Conservation (phyloP, 1,140 invertebrate species). For the Penaeus japonicus region DNA sequence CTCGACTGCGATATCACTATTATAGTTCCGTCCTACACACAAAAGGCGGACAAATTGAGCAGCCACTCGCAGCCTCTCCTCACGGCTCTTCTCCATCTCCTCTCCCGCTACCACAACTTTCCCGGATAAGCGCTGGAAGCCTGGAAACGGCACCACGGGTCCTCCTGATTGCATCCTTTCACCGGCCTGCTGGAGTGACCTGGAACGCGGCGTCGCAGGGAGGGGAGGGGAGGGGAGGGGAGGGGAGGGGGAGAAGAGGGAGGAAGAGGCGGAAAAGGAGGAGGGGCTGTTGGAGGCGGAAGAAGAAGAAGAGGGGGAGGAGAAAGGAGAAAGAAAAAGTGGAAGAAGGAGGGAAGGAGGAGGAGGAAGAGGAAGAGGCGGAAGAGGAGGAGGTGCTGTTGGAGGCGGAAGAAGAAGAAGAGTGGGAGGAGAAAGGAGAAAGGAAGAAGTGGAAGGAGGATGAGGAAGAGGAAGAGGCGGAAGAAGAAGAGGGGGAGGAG, state of each 20-base stretch:
- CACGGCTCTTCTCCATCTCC: no score
- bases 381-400: neutral
- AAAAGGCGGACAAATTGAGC: no score
- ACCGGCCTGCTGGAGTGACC: no score
- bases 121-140: no score
- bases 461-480: neutral
- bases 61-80: no score
- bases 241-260: neutral
- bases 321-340: neutral
- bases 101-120: no score
- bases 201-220: no score
- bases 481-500: neutral
- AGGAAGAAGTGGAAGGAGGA: neutral
- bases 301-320: neutral
- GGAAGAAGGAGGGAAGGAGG: neutral
- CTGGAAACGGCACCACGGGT: no score
- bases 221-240: neutral
- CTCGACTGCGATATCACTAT: no score
- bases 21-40: no score
- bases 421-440: neutral
- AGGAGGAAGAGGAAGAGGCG: neutral
- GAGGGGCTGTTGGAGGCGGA: neutral
- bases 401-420: neutral
- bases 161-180: no score
- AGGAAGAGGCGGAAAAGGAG: conserved; percentile 1